Evolutionary conservation across 2,888 invertebrate species (phyloP).

Genomic region (Caenorhabditis plicata): DNA sequence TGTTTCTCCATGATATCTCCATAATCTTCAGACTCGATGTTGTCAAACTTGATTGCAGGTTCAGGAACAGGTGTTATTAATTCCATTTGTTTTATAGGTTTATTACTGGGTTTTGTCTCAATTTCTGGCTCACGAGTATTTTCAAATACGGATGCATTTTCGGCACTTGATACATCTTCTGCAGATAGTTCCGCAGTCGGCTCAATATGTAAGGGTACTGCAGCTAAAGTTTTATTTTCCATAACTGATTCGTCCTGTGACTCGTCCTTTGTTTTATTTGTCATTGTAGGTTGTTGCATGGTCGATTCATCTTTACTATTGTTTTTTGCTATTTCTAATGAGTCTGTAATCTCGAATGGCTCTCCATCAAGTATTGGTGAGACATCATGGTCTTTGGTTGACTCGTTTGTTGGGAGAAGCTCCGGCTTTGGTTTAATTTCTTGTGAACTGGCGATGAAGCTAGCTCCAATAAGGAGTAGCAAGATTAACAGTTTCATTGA

Average conservation of each 20-base stretch:
- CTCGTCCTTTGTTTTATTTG: no score
- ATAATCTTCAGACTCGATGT: slow-evolving; percentile 54
- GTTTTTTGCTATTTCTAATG: no score
- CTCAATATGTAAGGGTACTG: no score
- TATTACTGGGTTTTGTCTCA: slow-evolving; percentile 31
- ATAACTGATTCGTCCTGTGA: no score
- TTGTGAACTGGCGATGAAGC: slow-evolving; percentile 13
- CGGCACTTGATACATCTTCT: no score
- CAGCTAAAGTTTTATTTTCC: no score
- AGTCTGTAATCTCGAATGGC: slow-evolving; percentile 35
- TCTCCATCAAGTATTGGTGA: slow-evolving; percentile 30
- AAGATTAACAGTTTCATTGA: no score
- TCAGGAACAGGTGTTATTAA: slow-evolving; percentile 43
- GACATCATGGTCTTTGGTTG: slow-evolving; percentile 30
- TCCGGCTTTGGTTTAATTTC: slow-evolving; percentile 37
- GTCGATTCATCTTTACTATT: no score
- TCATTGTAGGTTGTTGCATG: slow-evolving; percentile 20
- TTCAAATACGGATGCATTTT: slow-evolving; percentile 31
- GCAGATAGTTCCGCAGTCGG: no score
- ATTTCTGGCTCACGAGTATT: slow-evolving; percentile 36
- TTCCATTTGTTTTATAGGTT: slow-evolving; percentile 14
- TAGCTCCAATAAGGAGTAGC: slow-evolving; percentile 26
- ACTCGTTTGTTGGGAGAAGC: slow-evolving; percentile 25
- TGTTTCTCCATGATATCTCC: slow-evolving; percentile 48
- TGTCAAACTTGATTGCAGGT: slow-evolving; percentile 59